Base-by-base conservation (phyloP, 2,888 invertebrate genomes). In the Sinopyrophorus schimmeli region DNA sequence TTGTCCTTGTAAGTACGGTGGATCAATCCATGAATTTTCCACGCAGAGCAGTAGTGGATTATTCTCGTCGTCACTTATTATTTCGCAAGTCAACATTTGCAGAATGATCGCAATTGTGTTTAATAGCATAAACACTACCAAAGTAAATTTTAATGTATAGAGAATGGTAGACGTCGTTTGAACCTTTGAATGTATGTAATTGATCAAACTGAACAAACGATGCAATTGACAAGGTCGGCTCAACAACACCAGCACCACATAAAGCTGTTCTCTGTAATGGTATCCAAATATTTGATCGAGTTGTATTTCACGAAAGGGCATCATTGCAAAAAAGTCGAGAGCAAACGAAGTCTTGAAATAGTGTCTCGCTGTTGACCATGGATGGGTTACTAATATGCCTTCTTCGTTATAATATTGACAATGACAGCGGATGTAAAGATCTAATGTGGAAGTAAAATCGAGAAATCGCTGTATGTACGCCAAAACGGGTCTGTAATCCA, bases 331-430 rank as follows among this genome's bases (percentile, higher is more conserved):
- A 1, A 77, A 63, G 56, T 78, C 78, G n/a, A 75, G 41, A n/a
- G 67, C 26, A 47, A 78, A 77, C 24, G 73, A 65, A 5, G 74
- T 70, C 9, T 5, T 70, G 3, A 78, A 54, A 62, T 78, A 78
- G 55, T 76, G 69, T 54, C 63, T 72, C 3, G 77, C 77, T 5
- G 77, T 77, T 59, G 74, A 61, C 59, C 75, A 76, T 5, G 77
- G 77, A 62, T 77, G 77, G 44, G 73, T 76, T 47, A 77, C 76
- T 5, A 76, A 62, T 55, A 76, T 75, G 55, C 76, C 76, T 61
- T 76, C 73, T 0, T 69, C 47, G 2, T 77, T 77, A 43, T 77
- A 77, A 55, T 69, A 77, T 5, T 76, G 76, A 6, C 77, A 76
- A 49, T 77, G 77, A 0, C 77, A 64, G 73, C 74, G 76, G 37